A percentile compares a stretch with the other conserved stretches of the same genome.
These are phyloP conservation scores for Apodemia zela DNA, from an alignment of 2,888 invertebrate species.

Conservation along the genomic window DNA sequence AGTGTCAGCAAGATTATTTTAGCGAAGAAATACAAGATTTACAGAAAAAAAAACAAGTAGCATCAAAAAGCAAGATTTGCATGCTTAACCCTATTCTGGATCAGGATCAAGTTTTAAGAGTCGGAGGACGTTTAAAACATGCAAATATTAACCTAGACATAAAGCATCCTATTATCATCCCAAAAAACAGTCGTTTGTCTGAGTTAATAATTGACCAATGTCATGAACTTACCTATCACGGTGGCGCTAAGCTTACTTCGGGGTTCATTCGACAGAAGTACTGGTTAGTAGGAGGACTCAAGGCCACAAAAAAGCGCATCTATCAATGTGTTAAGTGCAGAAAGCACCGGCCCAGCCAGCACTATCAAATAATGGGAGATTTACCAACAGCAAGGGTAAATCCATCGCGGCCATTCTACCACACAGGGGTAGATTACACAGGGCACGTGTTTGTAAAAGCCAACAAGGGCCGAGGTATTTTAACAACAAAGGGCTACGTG, in stretches of 20 bases:
- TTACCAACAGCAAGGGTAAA: slow-evolving; percentile 19
- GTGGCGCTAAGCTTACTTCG: slow-evolving; percentile 26
- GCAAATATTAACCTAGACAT: slow-evolving; percentile 25
- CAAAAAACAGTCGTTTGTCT: slow-evolving; percentile 22
- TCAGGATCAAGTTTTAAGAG: slow-evolving; percentile 19
- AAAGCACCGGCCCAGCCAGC: slow-evolving; percentile 23
- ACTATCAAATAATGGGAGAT: slow-evolving; percentile 29
- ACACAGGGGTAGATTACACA: slow-evolving; percentile 10
- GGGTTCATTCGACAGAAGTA: slow-evolving; percentile 16
- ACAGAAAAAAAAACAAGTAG: slow-evolving; percentile 12
- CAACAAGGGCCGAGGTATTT: slow-evolving; percentile 17
- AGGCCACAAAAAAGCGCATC: slow-evolving; percentile 15
- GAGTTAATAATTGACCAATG: slow-evolving; percentile 27
- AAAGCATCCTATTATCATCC: slow-evolving; percentile 28
- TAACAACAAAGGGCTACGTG: slow-evolving; percentile 16
- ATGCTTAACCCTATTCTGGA: slow-evolving; percentile 16
- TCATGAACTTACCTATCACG: slow-evolving; percentile 28
- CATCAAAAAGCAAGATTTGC: slow-evolving; percentile 18
- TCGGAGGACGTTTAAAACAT: slow-evolving; percentile 26
- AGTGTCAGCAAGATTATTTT: slow-evolving; percentile 5
- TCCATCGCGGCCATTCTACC: too few relatives aligned
- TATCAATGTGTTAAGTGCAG: slow-evolving; percentile 25
- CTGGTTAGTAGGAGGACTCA: slow-evolving; percentile 4
- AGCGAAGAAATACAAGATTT: slow-evolving; percentile 25
- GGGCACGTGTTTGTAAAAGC: slow-evolving; percentile 5